A percentile compares a stretch with the other conserved stretches of the same genome.
phyloP scores from a whole-genome alignment of 2,888 invertebrate species.

The Dichetophora obliterata region DNA sequence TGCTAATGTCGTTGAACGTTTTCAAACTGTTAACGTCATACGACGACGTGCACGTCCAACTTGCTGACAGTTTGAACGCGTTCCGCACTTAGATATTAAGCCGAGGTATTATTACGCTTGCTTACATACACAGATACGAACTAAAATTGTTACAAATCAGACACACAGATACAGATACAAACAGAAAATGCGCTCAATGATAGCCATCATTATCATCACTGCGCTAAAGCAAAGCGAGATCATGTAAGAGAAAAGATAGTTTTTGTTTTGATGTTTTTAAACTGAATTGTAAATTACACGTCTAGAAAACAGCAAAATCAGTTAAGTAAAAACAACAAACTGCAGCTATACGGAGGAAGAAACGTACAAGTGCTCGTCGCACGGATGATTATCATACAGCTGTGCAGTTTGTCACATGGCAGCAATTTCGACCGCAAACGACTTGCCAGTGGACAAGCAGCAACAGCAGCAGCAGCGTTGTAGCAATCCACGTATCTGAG shows the following conservation, averaged over 20 bases:
- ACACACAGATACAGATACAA: slow-evolving; percentile 22
- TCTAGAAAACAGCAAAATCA: slow-evolving; percentile 29
- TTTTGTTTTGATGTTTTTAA: slow-evolving; percentile 11
- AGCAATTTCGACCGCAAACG: slow-evolving; percentile 36
- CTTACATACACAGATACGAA: not conserved
- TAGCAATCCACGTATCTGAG: slow-evolving; percentile 1
- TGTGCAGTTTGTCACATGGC: slow-evolving; percentile 37
- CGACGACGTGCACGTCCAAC: slow-evolving; percentile 21
- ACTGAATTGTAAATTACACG: slow-evolving; percentile 34
- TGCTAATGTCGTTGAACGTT: too few species aligned
- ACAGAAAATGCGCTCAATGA: slow-evolving; percentile 23
- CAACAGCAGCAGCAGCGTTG: slow-evolving; percentile 44
- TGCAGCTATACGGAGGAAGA: slow-evolving; percentile 25
- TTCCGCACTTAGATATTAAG: slow-evolving; percentile 25
- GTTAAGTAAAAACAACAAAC: slow-evolving; percentile 37
- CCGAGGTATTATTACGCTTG: not conserved
- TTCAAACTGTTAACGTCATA: not conserved
- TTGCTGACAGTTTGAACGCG: slow-evolving; percentile 29
- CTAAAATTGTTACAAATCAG: slow-evolving; percentile 29
- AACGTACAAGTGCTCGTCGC: slow-evolving; percentile 19
- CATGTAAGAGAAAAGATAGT: not conserved
- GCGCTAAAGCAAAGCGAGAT: slow-evolving; percentile 6
- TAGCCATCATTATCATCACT: slow-evolving; percentile 28
- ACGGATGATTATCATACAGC: slow-evolving; percentile 31
- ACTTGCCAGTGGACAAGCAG: slow-evolving; percentile 46